A percentile compares a stretch with the other conserved stretches of the same genome.
These are phyloP conservation scores for Asbolus verrucosus DNA, from an alignment of 1,140 invertebrate species.

Conservation along the genomic window DNA sequence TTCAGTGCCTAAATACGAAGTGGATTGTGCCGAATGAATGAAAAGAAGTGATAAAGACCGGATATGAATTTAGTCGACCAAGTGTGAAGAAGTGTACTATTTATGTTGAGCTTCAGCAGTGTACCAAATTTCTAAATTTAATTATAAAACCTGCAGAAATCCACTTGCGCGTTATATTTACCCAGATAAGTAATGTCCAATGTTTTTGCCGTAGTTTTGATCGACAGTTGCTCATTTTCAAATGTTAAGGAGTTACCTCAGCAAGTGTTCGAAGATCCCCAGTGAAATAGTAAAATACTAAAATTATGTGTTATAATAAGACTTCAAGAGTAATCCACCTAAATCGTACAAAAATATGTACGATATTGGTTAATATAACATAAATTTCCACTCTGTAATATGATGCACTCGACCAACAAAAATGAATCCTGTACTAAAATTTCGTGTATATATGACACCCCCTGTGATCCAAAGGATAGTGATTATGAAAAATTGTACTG, in stretches of 20 bases:
- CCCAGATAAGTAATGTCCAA: conserved; percentile 11
- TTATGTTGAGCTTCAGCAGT: conserved; percentile 28
- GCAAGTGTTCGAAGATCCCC: conserved; percentile 4
- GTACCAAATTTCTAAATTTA: conserved; percentile 45
- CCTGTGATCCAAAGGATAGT: conserved; percentile 62
- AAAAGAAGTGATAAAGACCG: not conserved
- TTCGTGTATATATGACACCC: conserved; percentile 63
- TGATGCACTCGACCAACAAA: conserved; percentile 59
- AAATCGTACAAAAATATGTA: conserved; percentile 62
- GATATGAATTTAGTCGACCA: conserved; percentile 3
- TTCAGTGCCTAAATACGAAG: conserved; percentile 25
- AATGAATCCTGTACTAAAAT: conserved; percentile 56
- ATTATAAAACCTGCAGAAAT: conserved; percentile 42
- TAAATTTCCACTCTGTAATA: conserved; percentile 54
- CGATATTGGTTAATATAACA: conserved; percentile 64
- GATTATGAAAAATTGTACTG: conserved; percentile 63
- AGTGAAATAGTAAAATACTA: conserved; percentile 44
- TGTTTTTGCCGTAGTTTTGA: not conserved
- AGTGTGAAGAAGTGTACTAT: conserved; percentile 39
- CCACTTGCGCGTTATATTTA: conserved; percentile 15
- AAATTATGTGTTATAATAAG: conserved; percentile 60
- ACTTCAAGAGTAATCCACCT: conserved; percentile 51
- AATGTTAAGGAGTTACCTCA: not conserved
- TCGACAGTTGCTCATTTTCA: not conserved
- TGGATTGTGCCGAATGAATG: not conserved